phyloP scores from a whole-genome alignment of 2,888 invertebrate species.

The Drosophila melanosoma region DNA sequence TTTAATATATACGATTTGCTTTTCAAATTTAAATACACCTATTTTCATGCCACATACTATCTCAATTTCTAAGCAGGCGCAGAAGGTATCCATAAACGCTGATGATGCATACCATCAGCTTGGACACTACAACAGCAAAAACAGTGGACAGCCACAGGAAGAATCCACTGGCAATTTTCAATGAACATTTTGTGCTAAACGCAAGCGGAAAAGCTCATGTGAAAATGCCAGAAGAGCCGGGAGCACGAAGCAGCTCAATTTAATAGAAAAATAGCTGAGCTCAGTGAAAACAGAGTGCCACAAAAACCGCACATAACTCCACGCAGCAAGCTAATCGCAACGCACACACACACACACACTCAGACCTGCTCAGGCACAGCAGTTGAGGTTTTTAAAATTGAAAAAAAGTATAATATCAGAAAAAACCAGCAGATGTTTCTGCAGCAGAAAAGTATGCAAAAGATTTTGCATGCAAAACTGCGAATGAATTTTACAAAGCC shows the following conservation, averaged over 20 bases:
- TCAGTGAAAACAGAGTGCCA: conserved; percentile 43
- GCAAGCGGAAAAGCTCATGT: conserved; percentile 33
- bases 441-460: conserved; percentile 56
- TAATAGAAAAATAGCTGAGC: conserved; percentile 70
- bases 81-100: conserved; percentile 4
- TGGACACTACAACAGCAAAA: conserved; percentile 2
- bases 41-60: conserved; percentile 4
- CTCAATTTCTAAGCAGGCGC: conserved; percentile 2
- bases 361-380: neutral
- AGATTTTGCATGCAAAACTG: conserved; percentile 50
- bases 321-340: conserved; percentile 38
- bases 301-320: conserved; percentile 62
- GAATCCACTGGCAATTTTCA: conserved; percentile 62
- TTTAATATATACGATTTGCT: neutral
- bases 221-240: conserved; percentile 56
- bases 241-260: conserved; percentile 62
- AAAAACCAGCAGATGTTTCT: conserved; percentile 29
- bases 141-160: conserved; percentile 8
- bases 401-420: conserved; percentile 15
- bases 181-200: conserved; percentile 54
- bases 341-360: conserved; percentile 7
- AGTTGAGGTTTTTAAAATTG: conserved; percentile 6
- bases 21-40: neutral
- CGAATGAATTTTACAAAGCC: conserved; percentile 53
- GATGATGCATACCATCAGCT: conserved; percentile 14